Evolutionary conservation across 2,113 vertebrate genomes (phyloP).

Genomic region (Chamaea fasciata): DNA sequence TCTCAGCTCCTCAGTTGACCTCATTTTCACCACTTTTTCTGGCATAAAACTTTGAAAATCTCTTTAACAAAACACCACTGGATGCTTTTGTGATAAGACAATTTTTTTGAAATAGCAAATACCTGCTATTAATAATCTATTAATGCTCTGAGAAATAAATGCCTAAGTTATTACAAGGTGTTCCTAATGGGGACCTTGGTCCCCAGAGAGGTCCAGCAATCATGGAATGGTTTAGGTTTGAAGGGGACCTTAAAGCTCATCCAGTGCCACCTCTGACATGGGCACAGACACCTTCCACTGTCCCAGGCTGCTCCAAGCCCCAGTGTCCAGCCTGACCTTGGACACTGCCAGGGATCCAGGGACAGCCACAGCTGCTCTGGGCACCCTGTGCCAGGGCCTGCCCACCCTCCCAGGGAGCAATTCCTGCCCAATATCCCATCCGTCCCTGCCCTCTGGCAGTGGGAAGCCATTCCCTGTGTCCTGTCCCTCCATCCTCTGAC

Average conservation of each 20-base stretch:
- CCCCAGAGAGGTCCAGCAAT: not conserved
- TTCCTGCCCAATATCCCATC: not conserved
- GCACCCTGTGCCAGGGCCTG: not conserved
- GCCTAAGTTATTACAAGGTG: not conserved
- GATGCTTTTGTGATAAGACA: not conserved
- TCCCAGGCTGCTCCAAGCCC: not conserved
- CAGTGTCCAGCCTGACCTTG: not conserved
- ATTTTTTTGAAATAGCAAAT: not conserved
- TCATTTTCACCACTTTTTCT: not conserved
- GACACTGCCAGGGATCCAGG: not conserved
- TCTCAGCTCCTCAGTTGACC: not conserved
- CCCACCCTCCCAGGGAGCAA: not conserved
- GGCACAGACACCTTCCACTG: not conserved
- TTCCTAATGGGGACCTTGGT: not conserved
- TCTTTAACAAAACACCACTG: not conserved
- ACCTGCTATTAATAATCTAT: not conserved
- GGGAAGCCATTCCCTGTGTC: not conserved
- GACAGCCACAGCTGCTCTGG: not conserved
- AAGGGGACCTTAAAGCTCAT: fast-evolving
- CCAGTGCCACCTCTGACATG: not conserved
- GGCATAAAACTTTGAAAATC: not conserved
- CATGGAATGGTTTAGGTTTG: not conserved
- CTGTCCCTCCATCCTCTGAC: not conserved
- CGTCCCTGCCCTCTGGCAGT: not conserved
- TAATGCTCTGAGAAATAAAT: not conserved